Percentiles rank a stretch among this genome's conserved stretches.
Evolutionary conservation across 2,888 invertebrate species (phyloP).

Genomic region (Panopea generosa): DNA sequence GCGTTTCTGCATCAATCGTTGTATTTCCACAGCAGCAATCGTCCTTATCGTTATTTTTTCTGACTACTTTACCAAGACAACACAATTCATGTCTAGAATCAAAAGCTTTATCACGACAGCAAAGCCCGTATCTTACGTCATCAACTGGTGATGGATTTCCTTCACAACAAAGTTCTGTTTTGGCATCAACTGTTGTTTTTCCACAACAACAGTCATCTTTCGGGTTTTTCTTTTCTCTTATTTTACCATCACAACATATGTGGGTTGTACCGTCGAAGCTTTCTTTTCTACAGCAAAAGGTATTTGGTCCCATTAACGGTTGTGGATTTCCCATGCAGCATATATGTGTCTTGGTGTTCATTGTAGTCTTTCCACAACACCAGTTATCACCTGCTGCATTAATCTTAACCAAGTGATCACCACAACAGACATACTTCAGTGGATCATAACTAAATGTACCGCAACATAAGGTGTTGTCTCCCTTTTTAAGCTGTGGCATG

Average conservation of each 20-base stretch:
- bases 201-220: slow-evolving; percentile 55
- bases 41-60: slow-evolving; percentile 29
- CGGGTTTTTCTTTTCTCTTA: slow-evolving; percentile 39
- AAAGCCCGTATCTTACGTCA: slow-evolving; percentile 34
- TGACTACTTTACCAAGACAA: slow-evolving; percentile 30
- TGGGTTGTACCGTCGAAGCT: slow-evolving; percentile 39
- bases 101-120: slow-evolving; percentile 41
- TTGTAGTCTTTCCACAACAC: slow-evolving; percentile 57
- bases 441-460: slow-evolving; percentile 35
- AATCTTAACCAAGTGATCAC: slow-evolving; percentile 22
- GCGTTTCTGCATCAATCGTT: slow-evolving; percentile 40
- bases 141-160: slow-evolving; percentile 43
- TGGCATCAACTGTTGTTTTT: slow-evolving; percentile 43
- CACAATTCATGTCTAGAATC: slow-evolving; percentile 43
- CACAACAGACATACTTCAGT: slow-evolving; percentile 36
- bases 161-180: slow-evolving; percentile 49
- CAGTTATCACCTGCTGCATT: slow-evolving; percentile 42
- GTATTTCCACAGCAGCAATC: slow-evolving; percentile 50
- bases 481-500: slow-evolving; percentile 31
- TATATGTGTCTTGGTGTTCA: slow-evolving; percentile 43
- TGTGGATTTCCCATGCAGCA: slow-evolving; percentile 51
- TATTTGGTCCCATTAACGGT: slow-evolving; percentile 26
- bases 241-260: slow-evolving; percentile 49
- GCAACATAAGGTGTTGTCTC: slow-evolving; percentile 44
- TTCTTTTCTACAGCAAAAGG: slow-evolving; percentile 38